These are phyloP conservation scores for Halcyon badia DNA, from an alignment of 2,797 vertebrate species.

Conservation along the genomic window DNA sequence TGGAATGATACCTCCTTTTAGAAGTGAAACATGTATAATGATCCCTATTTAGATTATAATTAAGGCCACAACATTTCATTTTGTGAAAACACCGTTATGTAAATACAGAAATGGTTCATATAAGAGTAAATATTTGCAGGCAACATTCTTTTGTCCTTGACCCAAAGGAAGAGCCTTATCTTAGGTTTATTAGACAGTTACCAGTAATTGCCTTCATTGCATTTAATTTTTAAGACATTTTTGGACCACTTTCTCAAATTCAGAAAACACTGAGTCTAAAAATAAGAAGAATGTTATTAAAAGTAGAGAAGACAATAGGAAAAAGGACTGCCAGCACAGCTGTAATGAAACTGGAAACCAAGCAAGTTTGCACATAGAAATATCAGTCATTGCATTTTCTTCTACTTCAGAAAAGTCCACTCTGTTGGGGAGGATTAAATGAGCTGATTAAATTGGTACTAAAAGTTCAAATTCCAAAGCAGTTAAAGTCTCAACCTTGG, in stretches of 20 bases:
- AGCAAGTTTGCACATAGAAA: neutral
- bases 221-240: conserved; percentile 1
- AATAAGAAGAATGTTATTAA: neutral
- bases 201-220: neutral
- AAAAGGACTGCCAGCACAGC: neutral
- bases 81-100: neutral
- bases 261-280: neutral
- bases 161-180: neutral
- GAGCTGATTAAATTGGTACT: conserved; percentile 35
- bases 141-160: neutral
- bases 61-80: neutral
- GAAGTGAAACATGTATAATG: neutral
- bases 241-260: neutral
- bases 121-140: neutral
- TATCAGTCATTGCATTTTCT: conserved; percentile 8
- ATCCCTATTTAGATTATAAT: neutral
- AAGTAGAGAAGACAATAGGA: neutral
- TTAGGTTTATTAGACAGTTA: neutral
- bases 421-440: conserved; percentile 42
- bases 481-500: conserved; percentile 29
- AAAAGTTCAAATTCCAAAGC: conserved; percentile 50
- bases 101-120: neutral
- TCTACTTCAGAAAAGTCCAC: neutral
- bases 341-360: neutral
- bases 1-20: neutral